Evolutionary conservation across 2,113 vertebrate species (phyloP), one percentile per base, ranked within the genome.

Genomic region (Saguinus midas): DNA sequence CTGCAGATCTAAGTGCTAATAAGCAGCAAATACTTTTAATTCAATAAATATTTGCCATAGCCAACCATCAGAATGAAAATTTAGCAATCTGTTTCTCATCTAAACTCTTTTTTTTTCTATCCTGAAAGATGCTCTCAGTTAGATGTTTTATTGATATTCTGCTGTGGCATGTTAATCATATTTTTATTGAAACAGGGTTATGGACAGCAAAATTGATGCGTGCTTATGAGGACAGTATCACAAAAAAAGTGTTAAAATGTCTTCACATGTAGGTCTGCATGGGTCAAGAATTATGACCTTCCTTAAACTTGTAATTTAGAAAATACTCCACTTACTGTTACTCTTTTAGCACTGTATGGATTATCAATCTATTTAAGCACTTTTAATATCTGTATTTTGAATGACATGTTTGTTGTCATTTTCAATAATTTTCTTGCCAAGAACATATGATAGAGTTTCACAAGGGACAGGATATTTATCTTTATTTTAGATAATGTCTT

Each of bases 171-270:
- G 52, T 88, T 97, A 88, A 91, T 95, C 87, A 97, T 91, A 83
- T 95, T 95, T 96, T 94, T 52, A 93, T 93, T 94, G 94, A 94
- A 97, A 96, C 40, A 88, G 57, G 66, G 58, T 80, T 87, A 35
- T 88, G 25, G 89, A 94, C 40, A 94, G 90, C 45, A 97, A 95
- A 97, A 97, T 89, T 96, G 87, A 96, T 98, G 80, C 20, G 5
- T 86, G 40, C 37, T 96, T 88, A 79, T 37, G 7, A 29, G 79
- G 40, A 95, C 29, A 86, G 8, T 66, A 29, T 88, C 82, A 40
- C 20, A 87, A 91, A 90, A 90, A 95, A 85, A 89, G 29, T 68
- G 61, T n/a, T 89, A 76, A 89, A 89, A 89, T 55, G 40, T 1
- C n/a, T 89, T 96, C 25, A 66, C 68, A 57, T 91, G 94, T 78